Percentiles rank a stretch among this genome's conserved stretches.
Evolutionary conservation across 2,888 invertebrate genomes (phyloP).

Genomic region (Cetonia aurata): DNA sequence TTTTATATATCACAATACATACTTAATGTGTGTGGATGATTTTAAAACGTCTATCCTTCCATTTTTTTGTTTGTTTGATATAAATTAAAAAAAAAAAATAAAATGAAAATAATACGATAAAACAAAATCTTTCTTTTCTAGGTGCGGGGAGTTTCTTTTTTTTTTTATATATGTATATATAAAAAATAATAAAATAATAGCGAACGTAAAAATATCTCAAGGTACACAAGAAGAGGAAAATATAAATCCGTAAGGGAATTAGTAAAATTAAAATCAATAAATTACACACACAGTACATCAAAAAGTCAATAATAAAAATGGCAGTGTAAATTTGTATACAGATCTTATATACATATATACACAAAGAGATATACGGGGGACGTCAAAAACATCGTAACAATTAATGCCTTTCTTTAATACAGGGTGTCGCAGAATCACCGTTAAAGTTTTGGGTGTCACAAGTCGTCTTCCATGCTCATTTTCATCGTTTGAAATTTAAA

Average conservation of each 20-base stretch:
- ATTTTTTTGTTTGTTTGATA: too few relatives aligned
- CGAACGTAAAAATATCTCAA: constrained; percentile 1
- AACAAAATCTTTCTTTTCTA: too few relatives aligned
- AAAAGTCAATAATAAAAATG: constrained; percentile 43
- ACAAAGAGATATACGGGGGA: too few relatives aligned
- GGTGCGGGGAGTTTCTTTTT: too few relatives aligned
- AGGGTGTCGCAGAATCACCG: too few relatives aligned
- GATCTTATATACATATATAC: constrained; percentile 35
- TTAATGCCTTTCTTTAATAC: too few relatives aligned
- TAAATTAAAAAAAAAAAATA: background rate
- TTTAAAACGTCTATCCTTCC: background rate
- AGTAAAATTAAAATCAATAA: constrained; percentile 33
- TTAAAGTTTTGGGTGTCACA: too few relatives aligned
- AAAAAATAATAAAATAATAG: constrained; percentile 10
- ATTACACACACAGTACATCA: constrained; percentile 39
- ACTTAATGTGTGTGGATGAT: constrained; percentile 23
- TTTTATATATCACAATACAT: constrained; percentile 35
- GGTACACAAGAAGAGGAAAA: constrained; percentile 7
- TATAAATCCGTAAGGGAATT: constrained; percentile 8
- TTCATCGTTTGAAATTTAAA: too few relatives aligned
- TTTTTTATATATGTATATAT: background rate
- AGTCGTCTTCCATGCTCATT: too few relatives aligned
- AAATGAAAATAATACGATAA: background rate
- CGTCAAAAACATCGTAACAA: too few relatives aligned
- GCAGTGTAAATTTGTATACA: constrained; percentile 43